Percentiles rank a stretch among this genome's conserved stretches.
These are phyloP conservation scores for Parnassius glacialis DNA, from an alignment of 2,888 invertebrate genomes.

Conservation along the genomic window DNA sequence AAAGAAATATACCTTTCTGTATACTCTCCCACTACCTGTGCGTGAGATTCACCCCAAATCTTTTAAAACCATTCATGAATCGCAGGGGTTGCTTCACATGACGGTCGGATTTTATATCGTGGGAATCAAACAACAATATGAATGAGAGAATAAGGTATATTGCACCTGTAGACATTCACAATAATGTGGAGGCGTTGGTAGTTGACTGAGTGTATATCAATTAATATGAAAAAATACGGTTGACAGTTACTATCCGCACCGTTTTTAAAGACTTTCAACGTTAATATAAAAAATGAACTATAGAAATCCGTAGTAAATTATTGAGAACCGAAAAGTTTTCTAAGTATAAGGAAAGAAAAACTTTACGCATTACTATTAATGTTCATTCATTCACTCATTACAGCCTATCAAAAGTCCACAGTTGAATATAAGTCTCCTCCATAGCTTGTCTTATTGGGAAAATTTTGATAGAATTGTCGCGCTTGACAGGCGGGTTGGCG, in stretches of 20 bases:
- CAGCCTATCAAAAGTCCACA: too few species aligned
- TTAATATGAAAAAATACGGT: conserved; percentile 12
- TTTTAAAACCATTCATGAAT: conserved; percentile 53
- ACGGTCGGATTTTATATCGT: conserved; percentile 51
- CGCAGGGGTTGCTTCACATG: conserved; percentile 60
- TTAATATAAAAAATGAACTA: too few species aligned
- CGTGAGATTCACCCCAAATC: conserved; percentile 62
- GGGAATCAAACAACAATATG: conserved; percentile 58
- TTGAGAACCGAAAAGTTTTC: too few species aligned
- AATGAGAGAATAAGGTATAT: conserved; percentile 44
- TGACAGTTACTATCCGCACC: conserved; percentile 5
- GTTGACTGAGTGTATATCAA: conserved; percentile 24
- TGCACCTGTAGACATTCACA: conserved; percentile 58
- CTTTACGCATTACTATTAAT: too few species aligned
- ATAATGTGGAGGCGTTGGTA: conserved; percentile 39
- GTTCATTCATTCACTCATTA: too few species aligned
- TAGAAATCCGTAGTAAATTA: too few species aligned
- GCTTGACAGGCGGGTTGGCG: too few species aligned
- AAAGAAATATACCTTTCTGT: conserved; percentile 12
- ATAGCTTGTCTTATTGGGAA: too few species aligned
- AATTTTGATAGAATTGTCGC: too few species aligned
- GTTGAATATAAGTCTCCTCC: too few species aligned
- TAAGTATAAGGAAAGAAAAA: too few species aligned
- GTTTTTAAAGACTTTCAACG: too few species aligned
- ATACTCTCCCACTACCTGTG: conserved; percentile 50